A percentile compares a stretch with the other conserved stretches of the same genome.
Evolutionary conservation across 2,113 vertebrate species (phyloP).

Genomic region (Salvelinus namaycush): DNA sequence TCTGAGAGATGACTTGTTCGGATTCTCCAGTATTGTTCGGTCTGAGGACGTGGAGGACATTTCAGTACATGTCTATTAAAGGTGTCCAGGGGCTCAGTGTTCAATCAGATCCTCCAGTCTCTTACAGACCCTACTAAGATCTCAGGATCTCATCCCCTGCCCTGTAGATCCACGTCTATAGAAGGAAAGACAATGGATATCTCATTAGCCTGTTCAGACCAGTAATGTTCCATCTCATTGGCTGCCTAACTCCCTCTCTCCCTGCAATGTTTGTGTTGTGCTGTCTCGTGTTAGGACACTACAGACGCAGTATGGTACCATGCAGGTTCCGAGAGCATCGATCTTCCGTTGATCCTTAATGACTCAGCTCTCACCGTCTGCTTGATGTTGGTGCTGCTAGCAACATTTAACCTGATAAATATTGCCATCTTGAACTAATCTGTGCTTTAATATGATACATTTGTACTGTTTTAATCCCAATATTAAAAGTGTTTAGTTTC

Average conservation of each 20-base stretch:
- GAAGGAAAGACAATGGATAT: neutral
- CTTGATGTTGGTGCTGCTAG: slow-evolving; percentile 11
- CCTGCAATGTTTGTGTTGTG: slow-evolving; percentile 53
- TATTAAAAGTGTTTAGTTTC: slow-evolving; percentile 51
- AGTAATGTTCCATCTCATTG: neutral
- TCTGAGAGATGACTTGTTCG: slow-evolving; percentile 25
- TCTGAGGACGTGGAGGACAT: neutral
- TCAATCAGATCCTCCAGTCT: neutral
- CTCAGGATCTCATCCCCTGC: neutral
- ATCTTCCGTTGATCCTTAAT: slow-evolving; percentile 24
- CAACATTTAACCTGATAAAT: slow-evolving; percentile 49
- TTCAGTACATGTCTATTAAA: slow-evolving; percentile 25
- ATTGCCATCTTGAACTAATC: slow-evolving; percentile 51
- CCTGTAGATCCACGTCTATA: slow-evolving; percentile 28
- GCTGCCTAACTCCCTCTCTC: slow-evolving; percentile 23
- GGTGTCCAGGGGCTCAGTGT: slow-evolving; percentile 14
- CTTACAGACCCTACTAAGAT: neutral
- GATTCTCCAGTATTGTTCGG: neutral
- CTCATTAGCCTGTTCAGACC: neutral
- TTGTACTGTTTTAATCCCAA: slow-evolving; percentile 47
- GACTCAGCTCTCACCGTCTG: slow-evolving; percentile 25
- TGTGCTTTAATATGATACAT: slow-evolving; percentile 78
- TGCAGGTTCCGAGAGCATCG: slow-evolving; percentile 27
- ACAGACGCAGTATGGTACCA: slow-evolving; percentile 3
- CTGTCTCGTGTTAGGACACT: slow-evolving; percentile 48